Conservation (phyloP, 2,888 invertebrate genomes). For the Aleiodes leptofemur region DNA sequence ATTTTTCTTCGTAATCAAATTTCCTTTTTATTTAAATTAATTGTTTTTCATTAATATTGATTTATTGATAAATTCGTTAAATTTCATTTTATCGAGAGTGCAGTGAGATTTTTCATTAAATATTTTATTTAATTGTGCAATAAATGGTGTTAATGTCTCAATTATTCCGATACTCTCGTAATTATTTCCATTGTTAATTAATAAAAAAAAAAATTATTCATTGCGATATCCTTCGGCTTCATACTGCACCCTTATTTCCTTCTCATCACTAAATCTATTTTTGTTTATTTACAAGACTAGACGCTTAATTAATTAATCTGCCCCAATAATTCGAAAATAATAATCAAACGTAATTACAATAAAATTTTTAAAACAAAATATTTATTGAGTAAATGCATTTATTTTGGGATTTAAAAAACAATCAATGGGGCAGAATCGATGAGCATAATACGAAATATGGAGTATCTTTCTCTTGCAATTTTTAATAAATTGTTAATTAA, state of each 20-base stretch:
- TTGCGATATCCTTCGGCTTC: slow-evolving; percentile 26
- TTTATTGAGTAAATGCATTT: slow-evolving; percentile 8
- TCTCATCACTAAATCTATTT: slow-evolving; percentile 47
- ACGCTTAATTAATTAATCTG: slow-evolving; percentile 41
- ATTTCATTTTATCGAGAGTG: slow-evolving; percentile 18
- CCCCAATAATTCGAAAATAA: slow-evolving; percentile 20
- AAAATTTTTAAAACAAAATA: slow-evolving; percentile 18
- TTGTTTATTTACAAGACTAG: slow-evolving; percentile 68
- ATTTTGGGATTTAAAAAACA: slow-evolving; percentile 11
- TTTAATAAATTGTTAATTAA: slow-evolving; percentile 10
- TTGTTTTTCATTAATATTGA: not conserved
- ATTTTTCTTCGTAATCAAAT: not conserved
- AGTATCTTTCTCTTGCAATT: slow-evolving; percentile 54
- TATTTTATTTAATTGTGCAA: slow-evolving; percentile 10
- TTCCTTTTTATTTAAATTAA: no score
- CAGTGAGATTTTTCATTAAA: not conserved
- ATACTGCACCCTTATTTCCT: slow-evolving; percentile 16
- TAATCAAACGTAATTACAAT: slow-evolving; percentile 9
- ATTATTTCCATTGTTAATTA: slow-evolving; percentile 33
- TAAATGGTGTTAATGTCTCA: not conserved
- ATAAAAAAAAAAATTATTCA: slow-evolving; percentile 28
- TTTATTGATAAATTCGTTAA: not conserved
- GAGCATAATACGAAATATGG: slow-evolving; percentile 58
- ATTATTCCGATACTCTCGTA: slow-evolving; percentile 27
- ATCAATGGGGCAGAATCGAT: slow-evolving; percentile 45